Evolutionary conservation across 2,113 vertebrate species (phyloP).

Genomic region (Eurypyga helias): DNA sequence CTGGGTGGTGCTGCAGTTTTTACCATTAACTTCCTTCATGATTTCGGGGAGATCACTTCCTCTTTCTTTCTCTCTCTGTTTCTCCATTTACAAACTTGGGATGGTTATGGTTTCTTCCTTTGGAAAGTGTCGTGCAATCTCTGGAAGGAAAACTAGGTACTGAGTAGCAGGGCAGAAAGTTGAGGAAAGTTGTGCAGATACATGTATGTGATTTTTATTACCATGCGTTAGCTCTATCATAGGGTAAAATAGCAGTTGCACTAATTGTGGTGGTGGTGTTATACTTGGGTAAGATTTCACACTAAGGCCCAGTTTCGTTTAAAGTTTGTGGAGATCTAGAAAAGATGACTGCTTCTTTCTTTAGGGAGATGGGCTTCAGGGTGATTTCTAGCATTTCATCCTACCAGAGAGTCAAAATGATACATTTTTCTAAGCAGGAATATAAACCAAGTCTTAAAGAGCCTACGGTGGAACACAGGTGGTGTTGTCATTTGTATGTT

Average conservation of each 20-base stretch:
- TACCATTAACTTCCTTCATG: neutral
- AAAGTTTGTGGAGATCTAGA: neutral
- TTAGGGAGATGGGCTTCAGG: neutral
- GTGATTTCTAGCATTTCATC: neutral
- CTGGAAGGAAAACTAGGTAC: neutral
- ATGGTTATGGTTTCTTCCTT: neutral
- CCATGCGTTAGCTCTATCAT: neutral
- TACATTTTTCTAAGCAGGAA: neutral
- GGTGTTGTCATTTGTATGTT: neutral
- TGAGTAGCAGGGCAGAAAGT: neutral
- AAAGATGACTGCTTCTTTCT: neutral
- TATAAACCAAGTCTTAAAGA: neutral
- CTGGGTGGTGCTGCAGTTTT: neutral
- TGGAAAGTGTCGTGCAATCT: neutral
- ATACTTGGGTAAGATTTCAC: neutral
- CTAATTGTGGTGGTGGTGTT: neutral
- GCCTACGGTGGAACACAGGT: neutral
- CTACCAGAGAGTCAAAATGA: neutral
- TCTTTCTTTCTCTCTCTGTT: neutral
- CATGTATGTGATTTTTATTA: neutral
- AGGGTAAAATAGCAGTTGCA: neutral
- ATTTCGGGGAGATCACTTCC: neutral
- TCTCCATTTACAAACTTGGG: neutral
- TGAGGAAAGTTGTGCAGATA: neutral
- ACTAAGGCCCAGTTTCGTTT: neutral